These are phyloP conservation scores for Sweltsa coloradensis DNA, from an alignment of 1,140 invertebrate genomes.

Conservation along the genomic window DNA sequence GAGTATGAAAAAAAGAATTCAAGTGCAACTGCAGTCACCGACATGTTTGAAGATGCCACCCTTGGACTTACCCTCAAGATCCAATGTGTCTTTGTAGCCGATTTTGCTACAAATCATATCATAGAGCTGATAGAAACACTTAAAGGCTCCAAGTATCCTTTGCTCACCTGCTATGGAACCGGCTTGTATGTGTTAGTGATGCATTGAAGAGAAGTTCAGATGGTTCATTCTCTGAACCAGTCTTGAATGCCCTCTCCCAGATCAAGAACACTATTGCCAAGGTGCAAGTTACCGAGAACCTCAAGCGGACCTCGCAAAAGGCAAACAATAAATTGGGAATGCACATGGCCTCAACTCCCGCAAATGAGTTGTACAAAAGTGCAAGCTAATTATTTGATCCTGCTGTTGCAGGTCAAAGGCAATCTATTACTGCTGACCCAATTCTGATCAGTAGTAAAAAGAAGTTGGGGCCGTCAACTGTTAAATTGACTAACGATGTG, in stretches of 20 bases:
- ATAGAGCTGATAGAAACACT: neutral
- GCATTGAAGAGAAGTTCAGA: neutral
- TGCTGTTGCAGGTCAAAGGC: neutral
- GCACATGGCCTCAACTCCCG: neutral
- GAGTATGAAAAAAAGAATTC: neutral
- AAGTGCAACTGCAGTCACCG: neutral
- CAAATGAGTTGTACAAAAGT: neutral
- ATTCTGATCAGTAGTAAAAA: neutral
- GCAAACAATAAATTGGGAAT: neutral
- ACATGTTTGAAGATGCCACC: neutral
- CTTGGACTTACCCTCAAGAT: neutral
- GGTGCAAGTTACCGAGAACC: neutral
- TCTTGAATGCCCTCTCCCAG: neutral
- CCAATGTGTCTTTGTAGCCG: neutral
- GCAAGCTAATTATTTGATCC: neutral
- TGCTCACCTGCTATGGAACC: neutral
- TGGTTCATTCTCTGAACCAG: neutral
- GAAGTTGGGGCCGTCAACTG: no score
- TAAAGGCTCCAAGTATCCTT: slow-evolving; percentile 4
- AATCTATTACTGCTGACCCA: neutral
- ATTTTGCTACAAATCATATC: neutral
- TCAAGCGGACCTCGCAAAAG: neutral
- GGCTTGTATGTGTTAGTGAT: neutral
- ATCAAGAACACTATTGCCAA: neutral
- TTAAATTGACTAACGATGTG: no score